Base-by-base conservation (phyloP, 1,140 invertebrate species). In the Caerostris darwini region DNA sequence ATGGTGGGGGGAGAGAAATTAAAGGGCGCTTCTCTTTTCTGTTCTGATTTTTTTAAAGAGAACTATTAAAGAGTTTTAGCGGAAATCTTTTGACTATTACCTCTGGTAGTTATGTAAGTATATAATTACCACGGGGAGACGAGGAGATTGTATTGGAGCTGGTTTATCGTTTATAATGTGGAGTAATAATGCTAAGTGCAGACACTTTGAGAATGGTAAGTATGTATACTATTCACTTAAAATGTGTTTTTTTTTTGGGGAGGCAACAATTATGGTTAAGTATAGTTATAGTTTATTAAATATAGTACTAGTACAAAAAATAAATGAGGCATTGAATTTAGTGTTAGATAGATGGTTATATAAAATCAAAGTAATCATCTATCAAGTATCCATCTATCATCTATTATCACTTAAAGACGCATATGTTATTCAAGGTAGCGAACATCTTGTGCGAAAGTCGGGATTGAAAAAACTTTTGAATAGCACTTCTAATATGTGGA, bases 141-240 rank as follows among this genome's bases (percentile, higher is more conserved):
- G 53, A 17, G 53, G 53, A n/a, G 53, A 83, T 56, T 83, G 81
- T 83, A 83, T 56, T 83, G 81, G 81, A 57, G 81, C 14, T 7
- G 56, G 17, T 14, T 83, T 83, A 83, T 83, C 53, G n/a, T 10
- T 71, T 83, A n/a, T 67, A n/a, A 67, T 67, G 61, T 17, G 7
- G 61, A 67, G 61, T n/a, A n/a, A 14, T 67, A n/a, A 67, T 50
- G 19, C n/a, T 71, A 71, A 71, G 69, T 8, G 19, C 19, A 19
- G 0, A 50, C 17, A 19, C 19, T 19, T 71, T 19, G 34, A 34
- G 34, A 34, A 34, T 34, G 34, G 34, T 34, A 34, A 34, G 34
- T 34, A 34, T 1, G 34, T 34, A 34, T 34, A 0, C 34, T 34
- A 34, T 34, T 34, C 34, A 34, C 34, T 1, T 34, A 34, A 34